These are phyloP conservation scores for Conus betulinus DNA, from an alignment of 1,140 invertebrate species.

Conservation along the genomic window DNA sequence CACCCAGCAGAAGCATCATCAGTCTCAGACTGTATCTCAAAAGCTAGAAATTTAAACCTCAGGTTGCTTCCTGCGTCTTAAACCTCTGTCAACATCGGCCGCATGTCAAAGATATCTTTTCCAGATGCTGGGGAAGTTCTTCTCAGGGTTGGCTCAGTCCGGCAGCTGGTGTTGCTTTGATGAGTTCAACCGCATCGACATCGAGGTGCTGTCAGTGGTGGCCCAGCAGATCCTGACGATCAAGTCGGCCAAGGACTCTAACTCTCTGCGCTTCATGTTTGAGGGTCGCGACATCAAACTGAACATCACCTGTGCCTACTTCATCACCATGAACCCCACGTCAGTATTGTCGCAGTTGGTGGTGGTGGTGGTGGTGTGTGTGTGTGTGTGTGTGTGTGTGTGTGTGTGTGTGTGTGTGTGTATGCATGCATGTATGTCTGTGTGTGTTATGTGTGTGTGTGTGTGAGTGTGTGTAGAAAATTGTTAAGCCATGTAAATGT, in stretches of 20 bases:
- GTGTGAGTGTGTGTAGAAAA: no score
- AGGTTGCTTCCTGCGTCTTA: no score
- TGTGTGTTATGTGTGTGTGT: no score
- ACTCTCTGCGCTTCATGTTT: conserved; percentile 71
- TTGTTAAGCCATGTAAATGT: no score
- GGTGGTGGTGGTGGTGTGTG: no score
- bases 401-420: neutral
- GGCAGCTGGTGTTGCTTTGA: conserved; percentile 95
- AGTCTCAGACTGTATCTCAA: no score
- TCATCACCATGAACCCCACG: conserved; percentile 83
- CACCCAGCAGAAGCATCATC: no score
- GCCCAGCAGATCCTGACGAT: conserved; percentile 76
- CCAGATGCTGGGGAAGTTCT: conserved; percentile 80
- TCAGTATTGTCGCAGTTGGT: conserved; percentile 74
- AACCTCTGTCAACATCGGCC: no score
- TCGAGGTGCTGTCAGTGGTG: conserved; percentile 89
- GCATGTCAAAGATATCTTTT: neutral
- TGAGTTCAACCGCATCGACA: conserved; percentile 92
- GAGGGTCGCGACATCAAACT: conserved; percentile 75
- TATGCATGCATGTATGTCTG: no score
- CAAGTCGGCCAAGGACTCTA: conserved; percentile 70
- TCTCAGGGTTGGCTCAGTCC: conserved; percentile 88
- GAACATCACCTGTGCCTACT: conserved; percentile 72
- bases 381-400: neutral
- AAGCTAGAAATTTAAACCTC: no score